Percentiles rank a stretch among this genome's conserved stretches.
Conservation (phyloP, 1,140 invertebrate species). For the Choristoneura fumiferana region DNA sequence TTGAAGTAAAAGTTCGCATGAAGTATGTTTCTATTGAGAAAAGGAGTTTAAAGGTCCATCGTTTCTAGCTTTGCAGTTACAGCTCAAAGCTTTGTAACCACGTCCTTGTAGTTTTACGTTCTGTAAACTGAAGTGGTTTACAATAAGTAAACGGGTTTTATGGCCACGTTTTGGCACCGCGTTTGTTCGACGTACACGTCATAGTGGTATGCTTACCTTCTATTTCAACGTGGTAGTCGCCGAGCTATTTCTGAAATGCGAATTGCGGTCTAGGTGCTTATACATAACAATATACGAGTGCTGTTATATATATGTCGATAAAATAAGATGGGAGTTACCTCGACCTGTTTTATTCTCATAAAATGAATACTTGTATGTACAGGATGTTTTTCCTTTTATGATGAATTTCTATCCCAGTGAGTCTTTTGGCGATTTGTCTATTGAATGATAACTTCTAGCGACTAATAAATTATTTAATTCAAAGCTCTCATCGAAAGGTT, state of each 20-base stretch:
- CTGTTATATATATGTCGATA: neutral
- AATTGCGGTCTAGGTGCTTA: conserved; percentile 44
- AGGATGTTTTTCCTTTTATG: conserved; percentile 10
- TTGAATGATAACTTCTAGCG: neutral
- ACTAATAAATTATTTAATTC: conserved; percentile 2
- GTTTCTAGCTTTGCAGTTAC: too few species aligned
- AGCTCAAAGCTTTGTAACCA: too few species aligned
- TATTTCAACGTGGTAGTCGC: conserved; percentile 42
- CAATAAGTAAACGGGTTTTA: conserved; percentile 42
- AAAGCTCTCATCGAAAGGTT: neutral
- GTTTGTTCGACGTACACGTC: conserved; percentile 34
- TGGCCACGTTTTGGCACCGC: conserved; percentile 46
- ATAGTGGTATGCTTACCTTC: conserved; percentile 45
- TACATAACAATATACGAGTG: conserved; percentile 43
- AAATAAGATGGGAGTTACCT: neutral
- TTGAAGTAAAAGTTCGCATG: too few species aligned
- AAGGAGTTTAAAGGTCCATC: too few species aligned
- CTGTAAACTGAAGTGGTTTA: conserved; percentile 25
- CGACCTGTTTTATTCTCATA: too few species aligned
- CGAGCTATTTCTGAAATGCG: conserved; percentile 50
- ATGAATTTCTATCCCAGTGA: conserved; percentile 2
- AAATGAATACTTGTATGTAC: too few species aligned
- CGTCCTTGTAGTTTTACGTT: neutral
- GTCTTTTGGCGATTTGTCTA: neutral
- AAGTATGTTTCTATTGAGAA: too few species aligned